A percentile compares a stretch with the other conserved stretches of the same genome.
Conservation (phyloP, 2,888 invertebrate genomes). For the Dryadula phaetusa region DNA sequence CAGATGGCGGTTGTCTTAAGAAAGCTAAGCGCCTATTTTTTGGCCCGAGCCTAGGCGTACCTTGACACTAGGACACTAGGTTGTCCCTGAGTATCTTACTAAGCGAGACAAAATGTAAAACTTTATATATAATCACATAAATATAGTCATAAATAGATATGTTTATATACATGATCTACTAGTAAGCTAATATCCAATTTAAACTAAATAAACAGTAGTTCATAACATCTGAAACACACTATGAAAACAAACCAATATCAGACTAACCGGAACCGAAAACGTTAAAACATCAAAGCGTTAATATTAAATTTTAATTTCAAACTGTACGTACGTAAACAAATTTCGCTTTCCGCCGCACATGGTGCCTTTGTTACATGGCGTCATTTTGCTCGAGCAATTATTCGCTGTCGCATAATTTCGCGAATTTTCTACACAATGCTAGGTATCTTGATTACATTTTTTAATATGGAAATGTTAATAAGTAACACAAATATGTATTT, state of each 20-base stretch:
- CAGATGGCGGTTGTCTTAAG: too few species aligned
- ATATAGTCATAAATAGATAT: not conserved
- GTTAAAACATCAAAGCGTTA: constrained; percentile 15
- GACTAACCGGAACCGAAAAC: constrained; percentile 5
- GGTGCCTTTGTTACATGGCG: constrained; percentile 31
- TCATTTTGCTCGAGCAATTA: constrained; percentile 31
- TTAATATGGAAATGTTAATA: not conserved
- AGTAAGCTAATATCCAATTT: not conserved
- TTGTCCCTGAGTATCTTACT: too few species aligned
- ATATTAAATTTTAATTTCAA: constrained; percentile 35
- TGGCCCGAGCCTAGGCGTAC: too few species aligned
- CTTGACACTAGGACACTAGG: too few species aligned
- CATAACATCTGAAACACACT: not conserved
- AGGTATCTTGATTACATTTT: constrained; percentile 18
- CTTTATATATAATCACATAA: not conserved
- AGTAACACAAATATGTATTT: not conserved
- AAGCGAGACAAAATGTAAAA: not conserved
- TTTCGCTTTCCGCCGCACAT: constrained; percentile 33
- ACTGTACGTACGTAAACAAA: constrained; percentile 30
- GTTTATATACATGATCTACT: not conserved
- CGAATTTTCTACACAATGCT: constrained; percentile 27
- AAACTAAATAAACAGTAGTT: not conserved
- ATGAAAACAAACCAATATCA: constrained; percentile 13
- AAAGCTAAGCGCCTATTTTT: too few species aligned
- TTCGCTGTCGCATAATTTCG: constrained; percentile 32